phyloP scores from a whole-genome alignment of 1,140 invertebrate species.

The Calliopsis andreniformis region DNA sequence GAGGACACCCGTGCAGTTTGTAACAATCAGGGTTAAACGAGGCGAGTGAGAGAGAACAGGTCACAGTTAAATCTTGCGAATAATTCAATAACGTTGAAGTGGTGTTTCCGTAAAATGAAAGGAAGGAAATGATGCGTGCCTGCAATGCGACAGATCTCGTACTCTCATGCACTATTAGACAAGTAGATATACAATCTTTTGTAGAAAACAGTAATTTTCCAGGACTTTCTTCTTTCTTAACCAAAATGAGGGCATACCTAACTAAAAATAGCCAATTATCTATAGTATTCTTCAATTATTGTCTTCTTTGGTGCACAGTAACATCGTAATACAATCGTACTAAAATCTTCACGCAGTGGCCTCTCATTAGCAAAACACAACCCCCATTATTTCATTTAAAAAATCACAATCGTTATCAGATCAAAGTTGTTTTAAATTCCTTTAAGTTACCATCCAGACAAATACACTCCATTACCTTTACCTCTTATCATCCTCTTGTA shows the following conservation, averaged over 20 bases:
- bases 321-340: no score
- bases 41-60: conserved; percentile 14
- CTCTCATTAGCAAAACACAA: no score
- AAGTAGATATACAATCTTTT: neutral
- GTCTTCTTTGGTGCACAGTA: no score
- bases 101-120: neutral
- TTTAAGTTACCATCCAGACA: neutral
- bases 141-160: neutral
- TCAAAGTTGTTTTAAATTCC: no score
- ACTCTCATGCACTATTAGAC: no score
- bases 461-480: neutral
- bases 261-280: no score
- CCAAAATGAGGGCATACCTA: neutral
- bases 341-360: no score
- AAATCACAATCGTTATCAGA: no score
- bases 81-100: conserved; percentile 32
- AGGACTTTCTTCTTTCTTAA: neutral
- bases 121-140: neutral
- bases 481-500: no score
- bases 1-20: neutral
- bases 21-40: conserved; percentile 43
- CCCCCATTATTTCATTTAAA: no score
- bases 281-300: no score
- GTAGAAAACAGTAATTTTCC: no score
- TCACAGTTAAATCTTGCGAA: conserved; percentile 39